Conservation (phyloP, 2,113 vertebrate genomes). For the Psephotus haematonotus region DNA sequence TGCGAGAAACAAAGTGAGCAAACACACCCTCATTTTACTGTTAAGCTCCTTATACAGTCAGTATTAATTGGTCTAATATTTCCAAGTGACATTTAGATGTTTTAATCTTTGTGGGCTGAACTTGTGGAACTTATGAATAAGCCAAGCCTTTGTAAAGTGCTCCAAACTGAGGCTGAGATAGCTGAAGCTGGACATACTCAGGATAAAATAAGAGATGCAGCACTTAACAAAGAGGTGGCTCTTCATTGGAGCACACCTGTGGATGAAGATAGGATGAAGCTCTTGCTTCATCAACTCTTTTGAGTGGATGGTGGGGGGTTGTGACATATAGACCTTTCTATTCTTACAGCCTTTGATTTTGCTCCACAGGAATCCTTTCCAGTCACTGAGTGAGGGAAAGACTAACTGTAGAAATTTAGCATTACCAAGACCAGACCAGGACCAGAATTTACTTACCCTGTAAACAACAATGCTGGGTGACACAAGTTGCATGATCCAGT, state of each 20-base stretch:
- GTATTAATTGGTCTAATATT: neutral
- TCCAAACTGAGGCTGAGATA: neutral
- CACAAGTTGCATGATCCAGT: neutral
- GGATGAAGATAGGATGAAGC: neutral
- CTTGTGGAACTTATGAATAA: neutral
- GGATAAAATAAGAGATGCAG: neutral
- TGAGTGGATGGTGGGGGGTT: neutral
- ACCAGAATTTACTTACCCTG: neutral
- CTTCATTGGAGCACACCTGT: neutral
- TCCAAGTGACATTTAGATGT: neutral
- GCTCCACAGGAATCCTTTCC: neutral
- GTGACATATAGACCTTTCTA: neutral
- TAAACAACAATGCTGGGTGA: neutral
- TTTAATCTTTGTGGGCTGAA: neutral
- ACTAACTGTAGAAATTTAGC: neutral
- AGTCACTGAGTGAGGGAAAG: neutral
- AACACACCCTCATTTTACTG: neutral
- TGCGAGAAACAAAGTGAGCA: neutral
- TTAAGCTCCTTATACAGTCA: neutral
- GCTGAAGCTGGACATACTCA: neutral
- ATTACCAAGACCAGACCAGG: neutral
- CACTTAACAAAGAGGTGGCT: neutral
- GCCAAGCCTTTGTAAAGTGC: neutral
- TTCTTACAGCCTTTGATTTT: conserved; percentile 15
- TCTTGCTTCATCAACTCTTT: neutral